These are phyloP conservation scores for Trididemnum miniatum DNA, from an alignment of 23 tunicate genomes.

Conservation along the genomic window DNA sequence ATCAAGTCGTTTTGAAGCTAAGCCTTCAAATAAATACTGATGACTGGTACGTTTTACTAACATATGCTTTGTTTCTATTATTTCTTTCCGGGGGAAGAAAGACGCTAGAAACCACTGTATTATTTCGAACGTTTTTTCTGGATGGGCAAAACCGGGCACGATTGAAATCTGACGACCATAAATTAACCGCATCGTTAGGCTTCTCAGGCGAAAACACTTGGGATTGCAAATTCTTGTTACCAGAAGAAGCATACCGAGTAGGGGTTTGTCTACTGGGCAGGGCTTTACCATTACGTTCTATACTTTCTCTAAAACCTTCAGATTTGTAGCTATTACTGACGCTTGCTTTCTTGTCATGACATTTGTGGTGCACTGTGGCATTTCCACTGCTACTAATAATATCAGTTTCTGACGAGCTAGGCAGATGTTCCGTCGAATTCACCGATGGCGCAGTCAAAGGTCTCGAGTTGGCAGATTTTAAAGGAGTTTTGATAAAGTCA, in stretches of 20 bases:
- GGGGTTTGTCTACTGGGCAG: neutral
- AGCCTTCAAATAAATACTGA: conserved; percentile 7
- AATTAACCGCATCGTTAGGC: neutral
- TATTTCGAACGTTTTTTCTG: neutral
- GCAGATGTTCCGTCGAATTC: neutral
- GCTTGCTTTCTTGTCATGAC: neutral
- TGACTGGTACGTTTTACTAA: conserved; percentile 9
- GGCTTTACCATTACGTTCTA: neutral
- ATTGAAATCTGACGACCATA: conserved; percentile 25
- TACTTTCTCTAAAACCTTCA: neutral
- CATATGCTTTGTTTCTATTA: neutral
- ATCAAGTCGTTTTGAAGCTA: too few relatives aligned
- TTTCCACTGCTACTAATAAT: neutral
- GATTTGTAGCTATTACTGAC: conserved; percentile 21
- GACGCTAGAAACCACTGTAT: neutral
- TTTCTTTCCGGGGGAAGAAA: neutral
- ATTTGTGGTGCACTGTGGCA: neutral
- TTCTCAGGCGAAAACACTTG: conserved; percentile 13
- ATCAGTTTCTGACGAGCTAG: neutral
- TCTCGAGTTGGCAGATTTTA: neutral
- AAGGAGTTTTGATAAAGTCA: neutral
- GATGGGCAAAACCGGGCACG: neutral
- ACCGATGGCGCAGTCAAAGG: neutral
- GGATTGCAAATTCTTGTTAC: neutral
- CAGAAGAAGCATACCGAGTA: neutral